Evolutionary conservation across 64 coral and sea anemone species (phyloP).

Genomic region (Montipora efflorescens): DNA sequence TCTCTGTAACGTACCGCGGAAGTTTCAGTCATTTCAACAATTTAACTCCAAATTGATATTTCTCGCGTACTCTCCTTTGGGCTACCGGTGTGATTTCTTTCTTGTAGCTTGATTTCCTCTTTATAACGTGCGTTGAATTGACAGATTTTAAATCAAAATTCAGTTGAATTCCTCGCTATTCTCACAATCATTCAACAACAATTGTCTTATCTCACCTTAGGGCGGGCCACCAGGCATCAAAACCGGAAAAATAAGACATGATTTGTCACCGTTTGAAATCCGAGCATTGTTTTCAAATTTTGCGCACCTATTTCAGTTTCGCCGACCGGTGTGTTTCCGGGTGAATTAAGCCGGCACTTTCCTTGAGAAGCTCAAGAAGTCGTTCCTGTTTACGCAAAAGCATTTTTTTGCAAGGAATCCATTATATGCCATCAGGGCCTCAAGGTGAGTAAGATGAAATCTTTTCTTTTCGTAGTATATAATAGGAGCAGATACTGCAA

Average conservation of each 20-base stretch:
- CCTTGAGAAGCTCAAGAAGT: not conserved
- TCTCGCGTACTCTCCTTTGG: not conserved
- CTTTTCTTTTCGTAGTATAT: no score
- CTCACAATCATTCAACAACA: not conserved
- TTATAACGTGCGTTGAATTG: not conserved
- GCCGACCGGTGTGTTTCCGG: not conserved
- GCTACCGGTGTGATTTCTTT: not conserved
- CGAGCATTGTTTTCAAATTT: not conserved
- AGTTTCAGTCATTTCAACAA: slow-evolving; percentile 3
- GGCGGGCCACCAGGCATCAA: not conserved
- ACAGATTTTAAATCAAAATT: not conserved
- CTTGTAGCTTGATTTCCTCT: not conserved
- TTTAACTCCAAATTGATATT: not conserved
- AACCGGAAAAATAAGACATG: not conserved
- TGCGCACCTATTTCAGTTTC: slow-evolving; percentile 7
- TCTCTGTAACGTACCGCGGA: not conserved
- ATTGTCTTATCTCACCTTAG: not conserved
- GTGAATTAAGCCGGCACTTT: not conserved
- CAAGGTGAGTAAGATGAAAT: no score
- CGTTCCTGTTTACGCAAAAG: no score
- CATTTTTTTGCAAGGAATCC: not conserved
- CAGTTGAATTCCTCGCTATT: not conserved
- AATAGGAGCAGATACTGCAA: no score
- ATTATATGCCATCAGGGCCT: no score
- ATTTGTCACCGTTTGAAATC: slow-evolving; percentile 21